Conservation (phyloP, 2,113 vertebrate genomes). For the Gymnogyps californianus region DNA sequence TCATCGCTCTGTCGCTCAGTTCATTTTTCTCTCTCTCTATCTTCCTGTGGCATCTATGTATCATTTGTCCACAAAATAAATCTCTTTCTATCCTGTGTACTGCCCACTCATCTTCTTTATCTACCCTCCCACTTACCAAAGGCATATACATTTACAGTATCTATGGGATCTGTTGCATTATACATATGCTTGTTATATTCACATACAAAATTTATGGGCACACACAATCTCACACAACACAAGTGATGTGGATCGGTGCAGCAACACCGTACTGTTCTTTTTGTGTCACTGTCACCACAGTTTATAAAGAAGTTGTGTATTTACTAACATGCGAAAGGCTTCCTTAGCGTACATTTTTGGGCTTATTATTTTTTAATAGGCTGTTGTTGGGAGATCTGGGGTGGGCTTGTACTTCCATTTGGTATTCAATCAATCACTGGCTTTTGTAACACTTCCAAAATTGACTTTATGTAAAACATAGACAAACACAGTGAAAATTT, state of each 20-base stretch:
- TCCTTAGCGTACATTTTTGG: background rate
- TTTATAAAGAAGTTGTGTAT: conserved; percentile 21
- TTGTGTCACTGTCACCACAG: conserved; percentile 37
- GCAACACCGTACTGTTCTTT: conserved; percentile 39
- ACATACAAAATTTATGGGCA: conserved; percentile 51
- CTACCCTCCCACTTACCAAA: conserved; percentile 73
- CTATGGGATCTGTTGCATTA: conserved; percentile 71
- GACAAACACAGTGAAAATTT: conserved; percentile 16
- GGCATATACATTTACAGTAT: conserved; percentile 71
- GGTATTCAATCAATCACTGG: conserved; percentile 63
- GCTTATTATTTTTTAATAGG: conserved; percentile 34
- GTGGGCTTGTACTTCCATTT: conserved; percentile 61
- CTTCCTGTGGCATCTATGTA: conserved; percentile 30
- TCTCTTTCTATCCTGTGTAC: conserved; percentile 49
- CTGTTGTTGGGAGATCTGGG: conserved; percentile 17
- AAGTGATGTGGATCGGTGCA: conserved; percentile 18
- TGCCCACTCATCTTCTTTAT: conserved; percentile 74
- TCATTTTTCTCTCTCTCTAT: conserved; percentile 18
- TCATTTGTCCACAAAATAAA: conserved; percentile 64
- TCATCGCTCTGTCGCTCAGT: background rate
- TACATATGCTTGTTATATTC: conserved; percentile 50
- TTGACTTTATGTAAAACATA: conserved; percentile 31
- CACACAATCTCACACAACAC: conserved; percentile 38
- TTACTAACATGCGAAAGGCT: background rate
- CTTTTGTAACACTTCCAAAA: conserved; percentile 69